Base-by-base conservation (phyloP, 2,113 vertebrate species). In the Spizaetus ornatus region DNA sequence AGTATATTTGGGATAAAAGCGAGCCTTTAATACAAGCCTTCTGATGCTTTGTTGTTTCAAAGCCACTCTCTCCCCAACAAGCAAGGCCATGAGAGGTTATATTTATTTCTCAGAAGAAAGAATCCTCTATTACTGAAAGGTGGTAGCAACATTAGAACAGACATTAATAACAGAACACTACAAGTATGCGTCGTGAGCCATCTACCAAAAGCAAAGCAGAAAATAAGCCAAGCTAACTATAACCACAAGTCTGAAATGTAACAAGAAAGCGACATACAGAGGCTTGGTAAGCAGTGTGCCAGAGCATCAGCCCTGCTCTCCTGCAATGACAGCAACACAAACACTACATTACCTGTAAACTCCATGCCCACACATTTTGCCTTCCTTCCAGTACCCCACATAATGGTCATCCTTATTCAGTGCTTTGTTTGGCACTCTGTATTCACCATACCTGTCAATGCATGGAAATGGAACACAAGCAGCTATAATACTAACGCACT, bases 341-440 rank as follows among this genome's bases (percentile, higher is more conserved):
- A 53, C 3, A 27, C 36, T 42, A 48, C 25, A 3, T 98, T 97
- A 99, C 99, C 99, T 99, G 96, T 99, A 99, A 7, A 98, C 98
- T 53, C 99, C 99, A 20, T 99, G 98, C 67, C 99, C 99, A 42
- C 99, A 99, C 99, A 99, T 99, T 97, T 98, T 99, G 70, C 99
- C 99, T 61, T 99, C 99, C 90, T 99, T 99, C 99, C 99, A 99
- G 45, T 99, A 97, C 22, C 99, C 99, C 70, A 99, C 98, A 16
- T 99, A 99, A 81, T 98, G 98, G 86, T 99, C 99, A 52, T 98
- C 98, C 96, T 99, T 99, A 96, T 98, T 99, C 55, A 99, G 53
- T 2, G 88, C 96, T 98, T 99, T 99, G 95, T 98, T 99, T 27
- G 99, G 99, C 74, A 99, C 97, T 77, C 97, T 95, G 78, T 99